Base-by-base conservation (phyloP, 2,888 invertebrate genomes). In the Steinernema hermaphroditum region DNA sequence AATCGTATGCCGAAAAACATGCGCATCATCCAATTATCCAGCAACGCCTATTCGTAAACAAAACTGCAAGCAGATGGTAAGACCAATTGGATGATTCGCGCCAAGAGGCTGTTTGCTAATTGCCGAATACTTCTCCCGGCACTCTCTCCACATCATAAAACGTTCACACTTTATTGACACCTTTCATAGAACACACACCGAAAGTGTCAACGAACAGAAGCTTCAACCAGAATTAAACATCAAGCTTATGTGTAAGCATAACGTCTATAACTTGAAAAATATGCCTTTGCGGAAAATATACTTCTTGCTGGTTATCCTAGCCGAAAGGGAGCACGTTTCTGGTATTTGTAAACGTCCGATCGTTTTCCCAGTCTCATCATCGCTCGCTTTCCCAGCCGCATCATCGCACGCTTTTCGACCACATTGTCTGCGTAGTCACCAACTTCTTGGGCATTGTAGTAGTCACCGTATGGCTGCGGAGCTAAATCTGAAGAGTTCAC, bases 21-120 rank as follows among this genome's bases (percentile, higher is more conserved):
- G 32, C 62, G 62, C 62, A 29, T 62, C 62, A 62, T 62, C 62
- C 62, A 62, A 62, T 62, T 62, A 62, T 62, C 62, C 62, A 32
- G 32, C 62, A 62, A 32, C 62, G 62, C 16, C 62, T 32, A 62
- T 62, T 27, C 62, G 62, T 62, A 62, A 29, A 62, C 62, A 62
- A 32, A 62, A 62, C 29, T 62, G 62, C 62, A 29, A 32, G 4
- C 62, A 62, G 62, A 62, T 62, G 62, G 62, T 62, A 62, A 34
- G 27, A 14, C 62, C 62, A 32, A 62, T 62, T 62, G 62, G 29
- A 12, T 8, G 34, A 16, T 9, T 6, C 62, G 4, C 16, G 2
- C 62, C 16, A 62, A 62, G 62, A 34, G 62, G 37, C 29, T 32
- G 12, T 9, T 62, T 29, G 62, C 62, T 24, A 54, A 27, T 54